Evolutionary conservation across 2,113 vertebrate species (phyloP), one percentile per base, ranked within the genome.

Genomic region (Sorex araneus): DNA sequence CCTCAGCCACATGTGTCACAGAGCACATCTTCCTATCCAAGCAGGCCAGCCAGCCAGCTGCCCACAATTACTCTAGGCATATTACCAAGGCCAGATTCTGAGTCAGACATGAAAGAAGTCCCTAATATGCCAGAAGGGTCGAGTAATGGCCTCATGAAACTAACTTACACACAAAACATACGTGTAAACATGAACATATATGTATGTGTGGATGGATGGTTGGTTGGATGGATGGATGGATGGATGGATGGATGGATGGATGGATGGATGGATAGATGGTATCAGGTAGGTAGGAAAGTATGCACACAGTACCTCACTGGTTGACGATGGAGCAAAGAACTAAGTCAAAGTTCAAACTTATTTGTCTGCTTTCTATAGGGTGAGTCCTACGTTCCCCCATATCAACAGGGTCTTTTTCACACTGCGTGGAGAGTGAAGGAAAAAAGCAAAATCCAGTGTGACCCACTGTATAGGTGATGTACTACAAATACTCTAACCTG

Each of bases 1-100:
- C 87, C 89, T 90, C 94, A 90, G 50, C 60, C 71, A 80, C 43
- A 43, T 47, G 77, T 89, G 73, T 94, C 90, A 83, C 40, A 66
- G 73, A 92, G 60, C 64, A 92, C 93, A n/a, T 43, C 77, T 95
- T 89, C 66, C 90, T 80, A 69, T 50, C 57, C 79, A 82, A 45
- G 67, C 32, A 87, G 30, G 57, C 23, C 69, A 88, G 64, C 21
- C 57, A 90, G 28, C 12, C 32, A 93, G 60, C 21, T 93, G 78
- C 73, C 91, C 87, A 50, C 86, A 95, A 60, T 90, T 64, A 89
- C 11, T 10, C 0, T 25, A 0, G 7, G 77, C 92, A 92, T 91
- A 34, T 32, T 8, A 45, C 87, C 74, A 54, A 94, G 32, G 79
- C 16, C 27, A 45, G 32, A 30, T 5, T 27, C 79, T 84, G 63